phyloP scores from a whole-genome alignment of 2,888 invertebrate genomes.

The Lottia scabra region DNA sequence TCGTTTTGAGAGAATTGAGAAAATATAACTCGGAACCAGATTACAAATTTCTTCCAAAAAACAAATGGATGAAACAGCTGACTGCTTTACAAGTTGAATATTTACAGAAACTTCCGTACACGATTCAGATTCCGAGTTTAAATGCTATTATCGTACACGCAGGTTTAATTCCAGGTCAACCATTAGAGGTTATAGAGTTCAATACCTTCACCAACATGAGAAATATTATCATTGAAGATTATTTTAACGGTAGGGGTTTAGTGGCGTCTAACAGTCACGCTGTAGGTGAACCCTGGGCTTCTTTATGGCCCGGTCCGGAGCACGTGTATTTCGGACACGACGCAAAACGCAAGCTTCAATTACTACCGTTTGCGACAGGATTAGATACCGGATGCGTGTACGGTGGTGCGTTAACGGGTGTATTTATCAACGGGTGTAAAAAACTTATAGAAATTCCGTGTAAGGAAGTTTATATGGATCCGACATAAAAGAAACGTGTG shows the following conservation, averaged over 20 bases:
- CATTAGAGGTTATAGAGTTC: constrained; percentile 50
- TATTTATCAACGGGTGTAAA: constrained; percentile 13
- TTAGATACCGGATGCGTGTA: constrained; percentile 69
- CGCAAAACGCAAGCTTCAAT: constrained; percentile 61
- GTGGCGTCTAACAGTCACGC: constrained; percentile 36
- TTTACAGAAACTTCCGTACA: constrained; percentile 64
- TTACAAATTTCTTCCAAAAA: constrained; percentile 41
- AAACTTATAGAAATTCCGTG: constrained; percentile 6
- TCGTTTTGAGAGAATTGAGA: constrained; percentile 48
- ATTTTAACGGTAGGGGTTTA: constrained; percentile 28
- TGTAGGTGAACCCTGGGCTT: constrained; percentile 62
- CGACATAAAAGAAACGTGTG: neutral
- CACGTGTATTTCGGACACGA: constrained; percentile 70
- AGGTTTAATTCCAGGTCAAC: constrained; percentile 62
- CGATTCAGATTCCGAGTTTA: constrained; percentile 61
- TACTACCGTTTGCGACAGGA: constrained; percentile 60
- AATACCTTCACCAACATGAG: constrained; percentile 63
- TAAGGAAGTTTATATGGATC: neutral
- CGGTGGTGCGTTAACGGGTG: constrained; percentile 56
- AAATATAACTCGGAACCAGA: constrained; percentile 23
- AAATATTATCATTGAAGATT: constrained; percentile 49
- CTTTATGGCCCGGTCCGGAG: constrained; percentile 64
- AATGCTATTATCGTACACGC: constrained; percentile 65
- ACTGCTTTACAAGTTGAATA: constrained; percentile 55
- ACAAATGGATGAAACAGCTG: constrained; percentile 60